Evolutionary conservation across 2,888 invertebrate genomes (phyloP), one percentile per base, ranked within the genome.

Genomic region (Pyrrhosoma nymphula): DNA sequence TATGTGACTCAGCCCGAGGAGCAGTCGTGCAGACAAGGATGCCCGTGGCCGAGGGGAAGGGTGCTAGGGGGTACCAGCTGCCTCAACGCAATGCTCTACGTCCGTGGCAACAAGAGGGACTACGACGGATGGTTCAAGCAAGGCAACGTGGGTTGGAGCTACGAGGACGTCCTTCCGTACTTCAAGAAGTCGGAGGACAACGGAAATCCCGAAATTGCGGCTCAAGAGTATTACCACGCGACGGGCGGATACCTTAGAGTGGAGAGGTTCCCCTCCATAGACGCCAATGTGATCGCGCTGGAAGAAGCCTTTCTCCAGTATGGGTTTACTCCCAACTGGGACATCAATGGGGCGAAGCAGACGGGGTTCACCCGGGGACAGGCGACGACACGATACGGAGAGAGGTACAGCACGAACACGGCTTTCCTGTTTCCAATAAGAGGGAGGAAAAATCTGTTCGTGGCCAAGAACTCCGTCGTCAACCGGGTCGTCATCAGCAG

Each of bases 111-210:
- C 96, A 96, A 97, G 20, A 96, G 96, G 75, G 97, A 97, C 96
- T 97, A 97, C 96, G 97, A 97, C 96, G 96, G 96, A 8, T 97
- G 97, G 97, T 97, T 97, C 89, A 96, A 95, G 35, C 96, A 96
- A 95, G 97, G 97, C 3, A 97, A 97, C 16, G 95, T 96, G 6
- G 97, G 97, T 0, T 97, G 97, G 97, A 96, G 97, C 3, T 97
- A 97, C 96, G 97, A 97, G 2, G 96, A 97, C 63, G 97, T 97
- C 75, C 97, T 98, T 30, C 98, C 98, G 0, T 98, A 98, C 96
- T 98, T 98, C 96, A 98, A 97, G 95, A 98, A 98, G 97, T 97
- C 98, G 0, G 98, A 98, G 97, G 97, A 98, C 96, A 98, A 93
- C 69, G 93, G 93, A 12, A 69, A 93, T 69, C 93, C 93, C 6